These are phyloP conservation scores for Irena cyanogastra DNA, from an alignment of 2,113 vertebrate genomes.

Conservation along the genomic window DNA sequence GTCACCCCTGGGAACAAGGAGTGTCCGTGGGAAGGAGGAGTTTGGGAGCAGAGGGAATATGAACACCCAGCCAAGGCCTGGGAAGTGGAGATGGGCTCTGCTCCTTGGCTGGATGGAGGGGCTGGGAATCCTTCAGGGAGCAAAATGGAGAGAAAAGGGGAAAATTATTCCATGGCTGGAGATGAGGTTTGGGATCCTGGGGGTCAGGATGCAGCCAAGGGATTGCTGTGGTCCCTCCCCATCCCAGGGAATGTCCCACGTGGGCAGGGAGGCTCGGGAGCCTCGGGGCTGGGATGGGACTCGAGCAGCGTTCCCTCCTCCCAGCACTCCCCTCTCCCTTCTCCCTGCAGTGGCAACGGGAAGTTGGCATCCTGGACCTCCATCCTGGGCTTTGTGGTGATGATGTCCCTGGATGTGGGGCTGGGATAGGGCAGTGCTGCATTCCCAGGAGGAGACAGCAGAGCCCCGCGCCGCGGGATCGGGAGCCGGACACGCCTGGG, in stretches of 20 bases:
- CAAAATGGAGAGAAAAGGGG: not conserved
- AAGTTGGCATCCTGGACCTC: slow-evolving; percentile 92
- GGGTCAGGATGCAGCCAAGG: not conserved
- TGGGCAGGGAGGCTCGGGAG: not conserved
- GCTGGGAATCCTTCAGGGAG: not conserved
- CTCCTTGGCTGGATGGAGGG: not conserved
- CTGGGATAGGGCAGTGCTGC: slow-evolving; percentile 72
- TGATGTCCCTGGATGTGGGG: slow-evolving; percentile 97
- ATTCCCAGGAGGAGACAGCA: not conserved
- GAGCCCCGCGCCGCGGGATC: not conserved
- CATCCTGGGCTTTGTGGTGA: slow-evolving; percentile 92
- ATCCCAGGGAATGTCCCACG: not conserved
- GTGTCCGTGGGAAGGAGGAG: not conserved
- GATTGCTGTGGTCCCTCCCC: not conserved
- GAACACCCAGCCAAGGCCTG: not conserved
- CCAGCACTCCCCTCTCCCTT: not conserved
- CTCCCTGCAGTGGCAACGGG: slow-evolving; percentile 84
- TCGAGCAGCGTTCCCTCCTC: not conserved
- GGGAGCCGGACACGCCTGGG: not conserved
- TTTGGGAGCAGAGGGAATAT: not conserved
- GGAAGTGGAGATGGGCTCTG: not conserved
- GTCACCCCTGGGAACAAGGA: not conserved
- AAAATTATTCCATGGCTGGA: not conserved
- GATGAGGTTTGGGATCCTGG: not conserved
- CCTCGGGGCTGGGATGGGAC: no score